Evolutionary conservation across 2,797 vertebrate species (phyloP), one percentile per base, ranked within the genome.

Genomic region (Onychomys leucogaster): DNA sequence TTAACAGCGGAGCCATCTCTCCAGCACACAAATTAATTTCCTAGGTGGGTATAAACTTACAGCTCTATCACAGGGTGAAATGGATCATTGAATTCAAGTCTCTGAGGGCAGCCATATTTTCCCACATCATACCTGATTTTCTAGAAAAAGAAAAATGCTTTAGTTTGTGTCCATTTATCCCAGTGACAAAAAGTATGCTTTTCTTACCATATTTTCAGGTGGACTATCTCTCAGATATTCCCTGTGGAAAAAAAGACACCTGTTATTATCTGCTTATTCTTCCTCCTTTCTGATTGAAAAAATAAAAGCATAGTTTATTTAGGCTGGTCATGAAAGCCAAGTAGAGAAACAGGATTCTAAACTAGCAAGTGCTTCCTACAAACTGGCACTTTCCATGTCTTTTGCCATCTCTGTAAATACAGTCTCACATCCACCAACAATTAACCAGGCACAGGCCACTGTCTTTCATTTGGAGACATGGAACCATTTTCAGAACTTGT

Each of bases 1-100:
- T 57, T 37, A 87, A 29, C 34, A 19, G 37, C 67, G 29, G 37
- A 88, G 5, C 10, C 6, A 6, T 73, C 16, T 37, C 69, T 73
- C 67, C 10, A 57, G 67, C 19, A 57, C 67, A 19, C 25, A 86
- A 71, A 37, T 27, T 73, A 57, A 61, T 67, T 29, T 86, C 93
- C 88, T 80, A 77, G 55, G 59, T 71, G 52, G 69, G 61, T 59
- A 55, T 76, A 81, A 96, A 97, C 98, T 98, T 97, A 98, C 97
- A 98, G 19, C 71, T 94, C 65, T 96, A 96, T 2, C n/a, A 82
- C 0, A 88, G 97, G 98, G 2, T 97, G 96, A 96, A 98, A 98
- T 5, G 85, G 75, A 21, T 76, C 7, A 32, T 19, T 32, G 29
- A 92, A 83, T 59, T 82, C 4, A 76, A 96, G 23, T 90, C 43